Evolutionary conservation across 2,888 invertebrate genomes (phyloP).

Genomic region (Drosophila nr. medialis): DNA sequence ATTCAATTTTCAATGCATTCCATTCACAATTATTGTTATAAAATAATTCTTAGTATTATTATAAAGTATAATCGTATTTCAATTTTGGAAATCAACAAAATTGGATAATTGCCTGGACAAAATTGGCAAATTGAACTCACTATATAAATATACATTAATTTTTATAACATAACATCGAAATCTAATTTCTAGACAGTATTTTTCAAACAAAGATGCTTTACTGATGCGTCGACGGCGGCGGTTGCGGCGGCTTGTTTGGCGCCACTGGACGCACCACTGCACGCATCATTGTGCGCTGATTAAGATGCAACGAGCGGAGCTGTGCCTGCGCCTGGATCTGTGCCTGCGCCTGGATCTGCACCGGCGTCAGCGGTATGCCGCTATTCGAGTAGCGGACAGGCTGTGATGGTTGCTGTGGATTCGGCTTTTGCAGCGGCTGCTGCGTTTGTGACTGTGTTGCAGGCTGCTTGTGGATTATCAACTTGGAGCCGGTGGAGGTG

Average conservation of each 20-base stretch:
- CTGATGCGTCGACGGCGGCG: conserved; percentile 6
- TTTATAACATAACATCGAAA: conserved; percentile 4
- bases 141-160: background rate
- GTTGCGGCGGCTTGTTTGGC: conserved; percentile 2
- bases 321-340: conserved; percentile 19
- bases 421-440: conserved; percentile 2
- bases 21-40: background rate
- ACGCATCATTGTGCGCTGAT: conserved; percentile 5
- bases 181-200: conserved; percentile 1
- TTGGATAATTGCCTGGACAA: background rate
- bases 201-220: conserved; percentile 6
- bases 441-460: background rate
- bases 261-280: background rate
- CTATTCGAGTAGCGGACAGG: background rate
- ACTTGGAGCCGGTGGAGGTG: conserved; percentile 24
- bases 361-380: background rate
- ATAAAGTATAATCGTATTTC: background rate
- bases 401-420: conserved; percentile 9
- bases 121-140: background rate
- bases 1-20: background rate
- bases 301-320: background rate
- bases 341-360: background rate
- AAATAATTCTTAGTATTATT: background rate
- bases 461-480: conserved; percentile 27
- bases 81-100: background rate